These are phyloP conservation scores for Rhogogaster chlorosoma DNA, from an alignment of 2,888 invertebrate genomes.

Conservation along the genomic window DNA sequence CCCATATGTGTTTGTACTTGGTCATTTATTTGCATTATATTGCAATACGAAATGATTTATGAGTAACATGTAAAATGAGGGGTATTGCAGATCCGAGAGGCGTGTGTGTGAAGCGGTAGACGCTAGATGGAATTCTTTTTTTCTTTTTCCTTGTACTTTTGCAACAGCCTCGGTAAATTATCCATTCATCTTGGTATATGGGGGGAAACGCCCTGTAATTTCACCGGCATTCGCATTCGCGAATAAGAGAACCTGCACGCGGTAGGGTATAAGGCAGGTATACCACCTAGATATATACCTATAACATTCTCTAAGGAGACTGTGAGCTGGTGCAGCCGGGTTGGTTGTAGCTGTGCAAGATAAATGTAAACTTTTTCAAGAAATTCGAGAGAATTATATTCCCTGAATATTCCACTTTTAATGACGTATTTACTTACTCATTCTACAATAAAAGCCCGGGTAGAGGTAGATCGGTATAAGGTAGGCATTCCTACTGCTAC, in stretches of 20 bases:
- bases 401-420: conserved; percentile 28
- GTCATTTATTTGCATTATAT: not conserved
- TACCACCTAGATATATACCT: not conserved
- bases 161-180: conserved; percentile 11
- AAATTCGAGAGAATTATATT: conserved; percentile 5
- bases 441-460: not conserved
- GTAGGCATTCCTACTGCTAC: not conserved
- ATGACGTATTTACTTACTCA: conserved; percentile 40
- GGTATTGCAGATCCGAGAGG: not conserved
- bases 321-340: not conserved
- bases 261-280: not conserved
- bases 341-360: not conserved
- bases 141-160: not conserved
- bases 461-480: not conserved
- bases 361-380: not conserved
- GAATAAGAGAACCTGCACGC: not conserved
- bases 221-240: not conserved
- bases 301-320: not conserved
- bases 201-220: conserved; percentile 19
- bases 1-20: not conserved
- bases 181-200: conserved; percentile 7
- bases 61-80: not conserved
- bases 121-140: not conserved
- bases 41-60: not conserved
- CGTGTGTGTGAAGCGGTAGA: not conserved